phyloP scores from a whole-genome alignment of 1,140 invertebrate species.

The Mya arenaria region DNA sequence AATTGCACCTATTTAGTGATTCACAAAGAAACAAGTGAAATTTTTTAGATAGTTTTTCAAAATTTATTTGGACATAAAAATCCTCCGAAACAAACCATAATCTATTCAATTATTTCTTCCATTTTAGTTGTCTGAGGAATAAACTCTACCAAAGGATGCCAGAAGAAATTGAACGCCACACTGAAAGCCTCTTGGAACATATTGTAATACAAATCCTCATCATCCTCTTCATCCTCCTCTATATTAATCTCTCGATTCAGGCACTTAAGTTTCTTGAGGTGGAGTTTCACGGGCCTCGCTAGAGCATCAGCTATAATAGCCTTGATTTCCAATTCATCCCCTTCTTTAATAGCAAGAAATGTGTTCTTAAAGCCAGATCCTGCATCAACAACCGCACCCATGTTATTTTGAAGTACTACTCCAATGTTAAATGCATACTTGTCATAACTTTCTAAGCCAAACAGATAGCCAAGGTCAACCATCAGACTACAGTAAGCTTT shows the following conservation, averaged over 20 bases:
- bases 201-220: constrained; percentile 56
- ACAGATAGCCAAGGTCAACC: constrained; percentile 61
- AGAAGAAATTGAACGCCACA: constrained; percentile 73
- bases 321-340: constrained; percentile 65
- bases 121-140: constrained; percentile 40
- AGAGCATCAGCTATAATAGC: constrained; percentile 62
- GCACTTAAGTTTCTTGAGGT: constrained; percentile 68
- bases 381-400: constrained; percentile 49
- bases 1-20: no score
- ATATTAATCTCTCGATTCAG: constrained; percentile 61
- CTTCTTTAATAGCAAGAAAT: constrained; percentile 54
- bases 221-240: constrained; percentile 63
- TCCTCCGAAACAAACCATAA: no score
- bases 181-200: constrained; percentile 64
- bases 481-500: constrained; percentile 65
- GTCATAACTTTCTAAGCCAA: constrained; percentile 67
- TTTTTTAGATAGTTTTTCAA: no score
- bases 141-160: constrained; percentile 71
- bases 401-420: constrained; percentile 21
- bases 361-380: constrained; percentile 65
- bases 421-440: constrained; percentile 64
- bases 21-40: no score
- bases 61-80: no score
- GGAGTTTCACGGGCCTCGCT: constrained; percentile 56
- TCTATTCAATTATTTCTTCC: no score